Evolutionary conservation across 2,888 invertebrate genomes (phyloP).

Genomic region (Elmis aenea): DNA sequence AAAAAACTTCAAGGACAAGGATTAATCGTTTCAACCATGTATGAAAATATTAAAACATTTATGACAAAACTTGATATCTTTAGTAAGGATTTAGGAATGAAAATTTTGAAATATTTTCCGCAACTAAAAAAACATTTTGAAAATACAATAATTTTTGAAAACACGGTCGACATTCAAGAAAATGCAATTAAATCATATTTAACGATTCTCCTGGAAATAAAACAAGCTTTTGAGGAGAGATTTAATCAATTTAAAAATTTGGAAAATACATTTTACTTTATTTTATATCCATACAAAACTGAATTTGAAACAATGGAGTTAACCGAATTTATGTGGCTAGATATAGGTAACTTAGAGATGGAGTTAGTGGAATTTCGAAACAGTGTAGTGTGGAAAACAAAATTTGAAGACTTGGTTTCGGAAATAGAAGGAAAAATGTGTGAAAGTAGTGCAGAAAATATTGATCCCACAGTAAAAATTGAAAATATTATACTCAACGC

Average conservation of each 20-base stretch:
- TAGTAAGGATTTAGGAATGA: conserved; percentile 12
- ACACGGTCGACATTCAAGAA: conserved; percentile 8
- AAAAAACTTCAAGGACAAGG: conserved; percentile 4
- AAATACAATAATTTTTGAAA: conserved; percentile 10
- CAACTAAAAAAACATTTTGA: conserved; percentile 14
- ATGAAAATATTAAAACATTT: conserved; percentile 12
- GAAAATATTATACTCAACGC: no score
- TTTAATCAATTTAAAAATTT: conserved; percentile 11
- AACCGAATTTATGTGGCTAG: conserved; percentile 16
- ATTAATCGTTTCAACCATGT: conserved; percentile 12
- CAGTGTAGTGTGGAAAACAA: conserved; percentile 14
- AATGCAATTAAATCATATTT: conserved; percentile 10
- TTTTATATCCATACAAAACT: no score
- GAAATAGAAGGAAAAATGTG: no score
- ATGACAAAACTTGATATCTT: conserved; percentile 11
- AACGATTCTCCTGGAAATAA: conserved; percentile 11
- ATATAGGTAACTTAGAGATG: conserved; percentile 11
- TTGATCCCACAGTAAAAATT: no score
- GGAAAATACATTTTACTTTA: conserved; percentile 9
- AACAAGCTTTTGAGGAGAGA: conserved; percentile 12
- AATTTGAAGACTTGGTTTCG: conserved; percentile 43
- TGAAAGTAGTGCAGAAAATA: no score
- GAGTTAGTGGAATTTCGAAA: conserved; percentile 6
- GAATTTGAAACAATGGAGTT: conserved; percentile 15
- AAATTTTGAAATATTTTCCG: conserved; percentile 11